phyloP scores from a whole-genome alignment of 1,140 invertebrate species.

The Cydia strobilella region DNA sequence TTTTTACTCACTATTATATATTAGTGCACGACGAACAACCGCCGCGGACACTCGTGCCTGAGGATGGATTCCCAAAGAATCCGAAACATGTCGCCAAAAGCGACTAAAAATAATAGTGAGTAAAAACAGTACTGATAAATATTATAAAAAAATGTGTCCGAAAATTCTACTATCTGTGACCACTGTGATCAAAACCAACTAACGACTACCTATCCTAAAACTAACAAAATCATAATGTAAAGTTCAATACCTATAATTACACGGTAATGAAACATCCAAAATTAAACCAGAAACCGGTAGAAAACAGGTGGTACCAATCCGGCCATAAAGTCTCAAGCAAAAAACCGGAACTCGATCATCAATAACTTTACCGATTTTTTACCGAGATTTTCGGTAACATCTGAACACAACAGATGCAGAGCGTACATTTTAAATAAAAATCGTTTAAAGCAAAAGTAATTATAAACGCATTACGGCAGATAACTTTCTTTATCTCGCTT shows the following conservation, averaged over 20 bases:
- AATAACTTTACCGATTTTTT: constrained; percentile 40
- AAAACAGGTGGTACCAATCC: constrained; percentile 27
- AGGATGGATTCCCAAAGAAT: too few species aligned
- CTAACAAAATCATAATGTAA: background rate
- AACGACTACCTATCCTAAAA: background rate
- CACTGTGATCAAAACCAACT: background rate
- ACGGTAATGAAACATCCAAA: background rate
- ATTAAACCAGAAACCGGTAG: constrained; percentile 14
- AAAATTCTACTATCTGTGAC: background rate
- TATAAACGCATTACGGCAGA: constrained; percentile 26
- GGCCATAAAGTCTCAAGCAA: constrained; percentile 24
- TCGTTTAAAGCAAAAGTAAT: constrained; percentile 16
- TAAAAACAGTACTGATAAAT: too few species aligned
- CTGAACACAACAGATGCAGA: constrained; percentile 65
- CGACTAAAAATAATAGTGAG: too few species aligned
- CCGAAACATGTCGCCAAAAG: too few species aligned
- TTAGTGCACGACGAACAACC: too few species aligned
- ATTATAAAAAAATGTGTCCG: background rate
- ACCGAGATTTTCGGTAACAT: constrained; percentile 62
- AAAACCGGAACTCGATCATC: constrained; percentile 35
- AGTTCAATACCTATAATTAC: constrained; percentile 12
- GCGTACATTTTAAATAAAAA: constrained; percentile 40
- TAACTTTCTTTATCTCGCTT: constrained; percentile 11
- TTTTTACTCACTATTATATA: too few species aligned
- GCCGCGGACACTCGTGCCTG: too few species aligned